Conservation (phyloP, 2,888 invertebrate genomes). For the Lochmaea capreae region DNA sequence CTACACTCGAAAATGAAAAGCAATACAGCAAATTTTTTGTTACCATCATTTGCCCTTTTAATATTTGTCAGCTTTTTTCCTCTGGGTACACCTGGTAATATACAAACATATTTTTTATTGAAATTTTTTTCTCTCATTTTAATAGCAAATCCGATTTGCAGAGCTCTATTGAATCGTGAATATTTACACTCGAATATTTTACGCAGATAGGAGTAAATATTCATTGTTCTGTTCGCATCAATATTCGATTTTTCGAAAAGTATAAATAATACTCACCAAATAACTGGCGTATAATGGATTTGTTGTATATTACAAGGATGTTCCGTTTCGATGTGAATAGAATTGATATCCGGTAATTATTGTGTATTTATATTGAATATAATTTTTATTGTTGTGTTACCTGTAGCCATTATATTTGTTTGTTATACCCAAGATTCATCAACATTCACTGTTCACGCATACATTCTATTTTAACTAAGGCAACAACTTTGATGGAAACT, state of each 20-base stretch:
- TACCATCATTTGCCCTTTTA: too few species aligned
- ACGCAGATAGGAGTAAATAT: conserved; percentile 10
- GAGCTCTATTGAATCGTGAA: conserved; percentile 7
- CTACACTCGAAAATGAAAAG: too few species aligned
- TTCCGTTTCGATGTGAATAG: background rate
- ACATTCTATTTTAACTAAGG: too few species aligned
- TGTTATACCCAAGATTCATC: background rate
- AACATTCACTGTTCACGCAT: background rate
- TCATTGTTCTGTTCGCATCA: conserved; percentile 15
- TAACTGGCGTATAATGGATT: conserved; percentile 3
- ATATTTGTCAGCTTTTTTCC: too few species aligned
- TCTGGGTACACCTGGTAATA: too few species aligned
- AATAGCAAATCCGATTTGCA: background rate
- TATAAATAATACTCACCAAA: conserved; percentile 12
- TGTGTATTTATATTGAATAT: background rate
- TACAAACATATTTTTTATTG: too few species aligned
- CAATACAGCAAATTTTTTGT: too few species aligned
- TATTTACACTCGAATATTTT: conserved; percentile 19
- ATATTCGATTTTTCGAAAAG: conserved; percentile 14
- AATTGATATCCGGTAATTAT: conserved; percentile 1
- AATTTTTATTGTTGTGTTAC: background rate
- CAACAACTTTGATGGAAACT: background rate
- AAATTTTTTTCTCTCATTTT: background rate
- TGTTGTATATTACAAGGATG: conserved; percentile 3
- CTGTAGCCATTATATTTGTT: background rate